A percentile compares a stretch with the other conserved stretches of the same genome.
These are phyloP conservation scores for Drosophila murphyi DNA, from an alignment of 1,140 invertebrate genomes.

Conservation along the genomic window DNA sequence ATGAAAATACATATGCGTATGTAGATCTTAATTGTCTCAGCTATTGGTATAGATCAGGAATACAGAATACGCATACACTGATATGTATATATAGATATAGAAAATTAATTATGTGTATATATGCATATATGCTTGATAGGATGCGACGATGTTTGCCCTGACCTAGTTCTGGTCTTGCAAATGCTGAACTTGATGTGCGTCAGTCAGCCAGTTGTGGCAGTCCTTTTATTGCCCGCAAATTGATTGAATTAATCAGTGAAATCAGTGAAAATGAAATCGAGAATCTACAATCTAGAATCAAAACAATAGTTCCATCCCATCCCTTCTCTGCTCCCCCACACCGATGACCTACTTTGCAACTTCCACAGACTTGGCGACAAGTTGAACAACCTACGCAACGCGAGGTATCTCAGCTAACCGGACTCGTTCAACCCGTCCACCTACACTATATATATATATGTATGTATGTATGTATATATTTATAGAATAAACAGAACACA, in stretches of 20 bases:
- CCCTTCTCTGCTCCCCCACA: neutral
- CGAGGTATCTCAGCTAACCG: neutral
- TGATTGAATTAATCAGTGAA: constrained; percentile 61
- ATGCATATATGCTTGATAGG: neutral
- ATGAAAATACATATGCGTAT: no score
- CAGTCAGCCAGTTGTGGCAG: constrained; percentile 34
- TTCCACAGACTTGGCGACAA: neutral
- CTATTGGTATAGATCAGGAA: no score
- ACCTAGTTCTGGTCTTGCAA: neutral
- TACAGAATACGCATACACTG: no score
- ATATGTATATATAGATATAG: no score
- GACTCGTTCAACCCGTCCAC: neutral
- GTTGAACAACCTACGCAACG: constrained; percentile 10
- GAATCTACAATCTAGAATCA: constrained; percentile 14
- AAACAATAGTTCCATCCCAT: constrained; percentile 16
- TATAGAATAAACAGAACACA: no score
- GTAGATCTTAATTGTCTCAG: no score
- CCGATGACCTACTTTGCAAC: constrained; percentile 26
- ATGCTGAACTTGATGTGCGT: constrained; percentile 53
- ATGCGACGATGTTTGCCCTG: neutral
- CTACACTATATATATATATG: no score
- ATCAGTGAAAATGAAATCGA: constrained; percentile 27
- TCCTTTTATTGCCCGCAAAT: constrained; percentile 70
- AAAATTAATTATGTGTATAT: no score
- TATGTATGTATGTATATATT: no score